phyloP scores from a whole-genome alignment of 2,888 invertebrate species.

The Metalampra italica region DNA sequence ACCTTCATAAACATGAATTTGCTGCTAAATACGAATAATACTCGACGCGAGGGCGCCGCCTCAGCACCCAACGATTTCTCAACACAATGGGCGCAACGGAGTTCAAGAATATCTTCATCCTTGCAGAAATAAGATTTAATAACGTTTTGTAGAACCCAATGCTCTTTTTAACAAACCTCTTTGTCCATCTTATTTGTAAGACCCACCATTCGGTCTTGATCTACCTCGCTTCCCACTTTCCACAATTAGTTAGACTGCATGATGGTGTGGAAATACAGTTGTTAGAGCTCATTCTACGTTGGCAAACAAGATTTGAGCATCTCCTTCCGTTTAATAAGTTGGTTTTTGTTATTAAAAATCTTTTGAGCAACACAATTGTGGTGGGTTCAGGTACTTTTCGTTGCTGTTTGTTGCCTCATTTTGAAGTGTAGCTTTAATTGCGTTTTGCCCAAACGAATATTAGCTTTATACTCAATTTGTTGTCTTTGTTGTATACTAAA shows the following conservation, averaged over 20 bases:
- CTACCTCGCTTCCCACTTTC: conserved; percentile 15
- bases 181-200: conserved; percentile 44
- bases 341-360: conserved; percentile 57
- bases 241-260: neutral
- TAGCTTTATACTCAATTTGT: neutral
- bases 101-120: conserved; percentile 46
- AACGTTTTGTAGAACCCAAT: conserved; percentile 63
- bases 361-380: conserved; percentile 26
- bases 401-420: conserved; percentile 15
- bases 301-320: conserved; percentile 28
- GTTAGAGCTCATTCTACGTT: conserved; percentile 33
- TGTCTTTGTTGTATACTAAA: too few species aligned
- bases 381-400: conserved; percentile 22
- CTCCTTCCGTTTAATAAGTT: conserved; percentile 54
- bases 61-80: conserved; percentile 31
- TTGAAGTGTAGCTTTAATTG: neutral
- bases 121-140: conserved; percentile 64
- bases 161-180: conserved; percentile 61
- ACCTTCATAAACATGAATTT: conserved; percentile 17
- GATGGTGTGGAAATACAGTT: conserved; percentile 1
- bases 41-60: conserved; percentile 41
- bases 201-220: conserved; percentile 34
- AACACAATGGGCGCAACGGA: conserved; percentile 34
- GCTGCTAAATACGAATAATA: conserved; percentile 19
- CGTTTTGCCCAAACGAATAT: neutral